Evolutionary conservation across 2,797 vertebrate genomes (phyloP), one percentile per base, ranked within the genome.

Genomic region (Sus cebifrons): DNA sequence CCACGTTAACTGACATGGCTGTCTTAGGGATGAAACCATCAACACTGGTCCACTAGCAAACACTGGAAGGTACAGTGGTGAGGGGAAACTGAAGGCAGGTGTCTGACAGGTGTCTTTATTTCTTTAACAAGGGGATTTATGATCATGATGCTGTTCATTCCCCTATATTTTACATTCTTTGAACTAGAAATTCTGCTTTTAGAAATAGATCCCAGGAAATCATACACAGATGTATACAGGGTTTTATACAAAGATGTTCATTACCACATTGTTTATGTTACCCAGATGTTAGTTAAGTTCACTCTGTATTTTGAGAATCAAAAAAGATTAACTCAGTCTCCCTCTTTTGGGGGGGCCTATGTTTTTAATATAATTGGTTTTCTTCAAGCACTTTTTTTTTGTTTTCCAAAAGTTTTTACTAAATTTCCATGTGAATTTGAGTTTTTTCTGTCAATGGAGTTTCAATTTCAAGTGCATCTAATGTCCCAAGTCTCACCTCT

Each of bases 351-450:
- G 10, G 10, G 5, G 5, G 32, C 1, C 11, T 7, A 64, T 67
- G 20, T 52, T 73, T 82, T 86, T 10, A 71, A 52, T 32, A 23
- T 58, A 71, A 83, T 70, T 89, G 36, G 5, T 56, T 94, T 67
- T 10, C 29, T 10, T 78, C 13, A 64, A 67, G 3, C 23, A 67
- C 27, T 52, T 78, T 67, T 62, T n/a, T 32, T 32, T 92, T 52
- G 14, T 64, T 92, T 32, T 90, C 29, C 25, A 44, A 86, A 78
- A 79, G 36, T 25, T 68, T 71, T 70, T 12, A 67, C 20, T 52
- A 82, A 95, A 75, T 93, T 87, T 49, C 49, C 17, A 21, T 11
- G 23, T 84, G 56, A 15, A 89, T 64, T 29, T 95, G 52, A 92
- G n/a, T 67, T 84, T 40, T 21, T 90, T 74, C 49, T 9, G 89